Evolutionary conservation across 2,888 invertebrate genomes (phyloP).

Genomic region (Drosophila hamatofila): DNA sequence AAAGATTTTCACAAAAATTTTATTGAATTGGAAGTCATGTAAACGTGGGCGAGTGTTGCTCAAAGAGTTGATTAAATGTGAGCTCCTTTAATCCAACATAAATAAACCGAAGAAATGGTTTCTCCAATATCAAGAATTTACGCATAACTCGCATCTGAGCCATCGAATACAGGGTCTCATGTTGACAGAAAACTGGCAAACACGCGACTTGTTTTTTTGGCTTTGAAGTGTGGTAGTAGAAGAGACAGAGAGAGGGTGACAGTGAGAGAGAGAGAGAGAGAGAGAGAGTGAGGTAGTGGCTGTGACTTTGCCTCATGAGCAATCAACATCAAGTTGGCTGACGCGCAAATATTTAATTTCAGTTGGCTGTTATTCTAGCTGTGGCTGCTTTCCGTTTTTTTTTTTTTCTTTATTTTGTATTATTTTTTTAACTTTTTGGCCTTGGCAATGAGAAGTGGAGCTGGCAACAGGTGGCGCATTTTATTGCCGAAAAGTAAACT

Average conservation of each 20-base stretch:
- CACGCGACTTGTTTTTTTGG: conserved; percentile 16
- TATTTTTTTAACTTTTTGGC: conserved; percentile 17
- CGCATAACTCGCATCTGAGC: background rate
- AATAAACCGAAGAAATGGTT: background rate
- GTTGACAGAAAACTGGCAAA: conserved; percentile 29
- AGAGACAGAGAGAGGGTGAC: conserved; percentile 1
- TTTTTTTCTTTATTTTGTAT: background rate
- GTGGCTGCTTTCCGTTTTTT: conserved; percentile 21
- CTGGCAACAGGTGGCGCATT: conserved; percentile 68
- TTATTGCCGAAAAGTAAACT: conserved; percentile 65
- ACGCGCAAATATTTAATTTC: conserved; percentile 70
- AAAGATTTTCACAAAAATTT: background rate
- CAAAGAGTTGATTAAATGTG: background rate
- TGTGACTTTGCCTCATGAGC: conserved; percentile 39
- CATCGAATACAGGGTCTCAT: conserved; percentile 31
- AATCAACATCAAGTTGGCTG: conserved; percentile 58
- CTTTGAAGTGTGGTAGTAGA: conserved; percentile 10
- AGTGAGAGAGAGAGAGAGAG: background rate
- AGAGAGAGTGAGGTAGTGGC: background rate
- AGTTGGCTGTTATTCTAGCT: conserved; percentile 57
- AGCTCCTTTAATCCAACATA: background rate
- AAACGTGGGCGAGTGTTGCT: background rate
- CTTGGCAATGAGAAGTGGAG: background rate
- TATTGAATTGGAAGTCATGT: background rate
- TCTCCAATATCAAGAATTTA: background rate